These are phyloP conservation scores for Tuberolachnus salignus DNA, from an alignment of 2,888 invertebrate species.

Conservation along the genomic window DNA sequence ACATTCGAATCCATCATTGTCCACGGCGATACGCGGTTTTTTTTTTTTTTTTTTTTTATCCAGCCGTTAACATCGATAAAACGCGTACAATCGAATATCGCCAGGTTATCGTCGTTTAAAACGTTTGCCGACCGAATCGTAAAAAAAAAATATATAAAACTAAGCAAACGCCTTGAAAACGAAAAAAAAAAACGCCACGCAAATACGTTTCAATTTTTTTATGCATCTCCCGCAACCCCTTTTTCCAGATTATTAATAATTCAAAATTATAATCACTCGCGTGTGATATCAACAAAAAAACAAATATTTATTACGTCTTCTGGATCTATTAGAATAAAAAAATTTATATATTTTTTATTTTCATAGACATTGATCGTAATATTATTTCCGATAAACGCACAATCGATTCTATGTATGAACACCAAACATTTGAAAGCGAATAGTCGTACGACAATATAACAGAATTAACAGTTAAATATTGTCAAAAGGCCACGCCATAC, in stretches of 20 bases:
- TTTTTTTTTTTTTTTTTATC: neutral
- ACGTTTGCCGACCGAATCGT: neutral
- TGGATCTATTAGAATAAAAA: too few species aligned
- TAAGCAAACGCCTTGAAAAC: neutral
- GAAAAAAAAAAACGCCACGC: neutral
- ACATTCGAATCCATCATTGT: neutral
- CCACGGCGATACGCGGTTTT: neutral
- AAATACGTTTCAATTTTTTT: neutral
- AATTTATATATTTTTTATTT: too few species aligned
- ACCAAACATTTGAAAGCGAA: too few species aligned
- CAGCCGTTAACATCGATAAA: neutral
- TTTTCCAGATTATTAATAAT: neutral
- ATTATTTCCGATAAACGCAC: too few species aligned
- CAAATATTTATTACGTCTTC: too few species aligned
- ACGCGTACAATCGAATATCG: conserved; percentile 34
- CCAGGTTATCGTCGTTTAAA: conserved; percentile 10
- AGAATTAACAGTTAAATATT: too few species aligned
- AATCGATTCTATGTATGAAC: too few species aligned
- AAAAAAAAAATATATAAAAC: neutral
- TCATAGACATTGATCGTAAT: too few species aligned
- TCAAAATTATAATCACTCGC: neutral
- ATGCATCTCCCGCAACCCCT: neutral
- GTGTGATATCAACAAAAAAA: too few species aligned
- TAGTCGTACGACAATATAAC: too few species aligned
- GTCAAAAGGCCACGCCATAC: too few species aligned